A percentile compares a stretch with the other conserved stretches of the same genome.
These are phyloP conservation scores for Anguilla rostrata DNA, from an alignment of 2,113 vertebrate genomes.

Conservation along the genomic window DNA sequence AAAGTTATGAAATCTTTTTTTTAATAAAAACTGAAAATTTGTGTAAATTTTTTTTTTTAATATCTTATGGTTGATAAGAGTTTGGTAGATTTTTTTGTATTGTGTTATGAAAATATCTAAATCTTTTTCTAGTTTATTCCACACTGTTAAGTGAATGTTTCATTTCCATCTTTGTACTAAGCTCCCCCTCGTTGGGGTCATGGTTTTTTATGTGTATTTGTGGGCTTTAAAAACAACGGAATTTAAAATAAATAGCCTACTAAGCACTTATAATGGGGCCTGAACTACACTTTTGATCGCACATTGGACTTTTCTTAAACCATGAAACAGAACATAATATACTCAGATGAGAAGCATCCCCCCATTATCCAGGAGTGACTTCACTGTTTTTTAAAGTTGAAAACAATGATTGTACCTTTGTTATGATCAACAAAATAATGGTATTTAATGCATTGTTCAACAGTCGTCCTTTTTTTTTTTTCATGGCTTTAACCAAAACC, in stretches of 20 bases:
- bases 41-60: neutral
- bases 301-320: slow-evolving; percentile 10
- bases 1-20: neutral
- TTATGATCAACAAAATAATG: too few species aligned
- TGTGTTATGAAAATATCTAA: neutral
- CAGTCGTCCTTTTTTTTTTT: too few species aligned
- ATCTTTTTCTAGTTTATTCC: slow-evolving; percentile 12
- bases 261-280: slow-evolving; percentile 28
- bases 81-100: neutral
- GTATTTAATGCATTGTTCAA: too few species aligned
- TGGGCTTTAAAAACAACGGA: neutral
- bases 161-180: slow-evolving; percentile 29
- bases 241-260: slow-evolving; percentile 5
- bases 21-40: too few species aligned
- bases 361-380: too few species aligned
- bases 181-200: slow-evolving; percentile 6
- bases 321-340: neutral
- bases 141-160: slow-evolving; percentile 27
- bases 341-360: neutral
- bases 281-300: slow-evolving; percentile 29
- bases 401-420: too few species aligned
- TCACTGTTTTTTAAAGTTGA: too few species aligned
- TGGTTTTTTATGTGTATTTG: neutral
- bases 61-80: neutral
- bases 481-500: too few species aligned